Conservation (phyloP, 2,113 vertebrate genomes). For the Nycticryphes semicollaris region DNA sequence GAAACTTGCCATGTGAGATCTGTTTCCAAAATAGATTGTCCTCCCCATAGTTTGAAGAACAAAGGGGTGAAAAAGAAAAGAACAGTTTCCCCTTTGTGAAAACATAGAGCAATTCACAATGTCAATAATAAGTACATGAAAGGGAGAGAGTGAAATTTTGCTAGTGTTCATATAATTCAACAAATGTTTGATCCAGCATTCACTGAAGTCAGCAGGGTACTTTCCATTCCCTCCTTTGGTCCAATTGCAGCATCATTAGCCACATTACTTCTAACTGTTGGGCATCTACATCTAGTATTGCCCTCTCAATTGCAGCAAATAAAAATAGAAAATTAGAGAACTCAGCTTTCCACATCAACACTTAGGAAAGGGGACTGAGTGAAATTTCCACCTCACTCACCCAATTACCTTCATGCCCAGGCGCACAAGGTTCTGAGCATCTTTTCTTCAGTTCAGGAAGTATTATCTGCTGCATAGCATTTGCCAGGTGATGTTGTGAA, state of each 20-base stretch:
- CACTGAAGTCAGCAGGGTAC: constrained; percentile 39
- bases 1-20: background rate
- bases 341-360: constrained; percentile 4
- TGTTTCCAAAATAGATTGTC: background rate
- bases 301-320: constrained; percentile 39
- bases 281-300: constrained; percentile 8
- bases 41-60: background rate
- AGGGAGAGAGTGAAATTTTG: background rate
- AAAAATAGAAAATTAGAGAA: constrained; percentile 47
- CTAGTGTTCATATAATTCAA: background rate
- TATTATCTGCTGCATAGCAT: background rate
- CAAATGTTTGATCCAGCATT: constrained; percentile 5
- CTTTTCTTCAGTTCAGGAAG: background rate
- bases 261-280: constrained; percentile 25
- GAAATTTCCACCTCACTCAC: constrained; percentile 6
- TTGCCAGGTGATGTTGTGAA: background rate
- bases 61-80: background rate
- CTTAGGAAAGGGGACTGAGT: background rate
- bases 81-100: background rate
- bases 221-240: background rate
- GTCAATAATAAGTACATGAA: background rate
- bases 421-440: constrained; percentile 1
- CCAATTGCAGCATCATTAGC: constrained; percentile 46
- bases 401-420: background rate
- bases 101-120: background rate